These are phyloP conservation scores for Schizaphis graminum DNA, from an alignment of 2,888 invertebrate genomes.

Conservation along the genomic window DNA sequence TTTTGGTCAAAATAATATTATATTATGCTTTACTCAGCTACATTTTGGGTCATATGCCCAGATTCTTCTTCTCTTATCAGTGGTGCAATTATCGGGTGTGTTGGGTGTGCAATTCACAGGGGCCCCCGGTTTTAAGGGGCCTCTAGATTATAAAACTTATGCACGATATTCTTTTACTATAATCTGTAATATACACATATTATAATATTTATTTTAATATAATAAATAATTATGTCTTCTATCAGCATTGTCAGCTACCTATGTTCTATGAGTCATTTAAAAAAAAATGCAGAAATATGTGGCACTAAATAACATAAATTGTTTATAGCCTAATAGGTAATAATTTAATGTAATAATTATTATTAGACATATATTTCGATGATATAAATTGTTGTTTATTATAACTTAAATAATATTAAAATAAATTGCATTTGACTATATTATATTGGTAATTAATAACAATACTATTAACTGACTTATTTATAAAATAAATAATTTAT, in stretches of 20 bases:
- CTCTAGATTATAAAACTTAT: too few species aligned
- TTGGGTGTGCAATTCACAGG: too few species aligned
- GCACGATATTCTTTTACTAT: too few species aligned
- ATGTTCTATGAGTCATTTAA: background rate
- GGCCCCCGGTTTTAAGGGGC: too few species aligned
- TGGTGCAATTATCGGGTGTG: too few species aligned
- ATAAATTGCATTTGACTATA: slow-evolving; percentile 18
- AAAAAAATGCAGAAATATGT: background rate
- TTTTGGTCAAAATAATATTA: too few species aligned
- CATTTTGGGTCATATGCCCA: too few species aligned
- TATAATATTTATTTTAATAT: too few species aligned
- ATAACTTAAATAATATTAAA: slow-evolving; percentile 1
- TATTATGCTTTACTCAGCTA: too few species aligned
- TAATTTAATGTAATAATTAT: background rate
- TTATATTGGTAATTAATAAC: slow-evolving; percentile 35
- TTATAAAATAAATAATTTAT: slow-evolving; percentile 19
- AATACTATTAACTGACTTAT: background rate
- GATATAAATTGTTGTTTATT: background rate
- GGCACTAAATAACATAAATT: background rate
- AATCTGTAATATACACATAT: too few species aligned
- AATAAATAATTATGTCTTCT: too few species aligned
- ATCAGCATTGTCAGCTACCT: background rate
- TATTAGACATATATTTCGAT: background rate
- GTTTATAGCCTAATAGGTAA: background rate
- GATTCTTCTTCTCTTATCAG: too few species aligned